Percentiles rank a stretch among this genome's conserved stretches.
Conservation (phyloP, 2,888 invertebrate genomes). For the Dasypogon diadema region DNA sequence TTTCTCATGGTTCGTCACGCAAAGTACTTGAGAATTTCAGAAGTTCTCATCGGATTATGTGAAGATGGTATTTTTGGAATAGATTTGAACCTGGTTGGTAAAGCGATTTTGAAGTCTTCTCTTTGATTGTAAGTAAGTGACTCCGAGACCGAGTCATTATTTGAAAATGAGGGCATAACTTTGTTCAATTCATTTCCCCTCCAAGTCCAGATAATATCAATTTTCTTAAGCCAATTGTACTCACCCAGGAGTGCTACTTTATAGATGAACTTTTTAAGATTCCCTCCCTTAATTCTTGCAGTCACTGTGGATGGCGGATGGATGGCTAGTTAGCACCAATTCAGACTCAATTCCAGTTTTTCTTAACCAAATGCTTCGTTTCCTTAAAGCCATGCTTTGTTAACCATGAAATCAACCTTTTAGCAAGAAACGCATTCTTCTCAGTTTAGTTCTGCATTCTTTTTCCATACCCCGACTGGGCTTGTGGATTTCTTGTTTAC, state of each 20-base stretch:
- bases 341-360: neutral
- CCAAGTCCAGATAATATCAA: no score
- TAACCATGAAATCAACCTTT: neutral
- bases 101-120: no score
- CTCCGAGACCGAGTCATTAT: neutral
- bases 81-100: no score
- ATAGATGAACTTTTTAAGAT: neutral
- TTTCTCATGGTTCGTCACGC: neutral
- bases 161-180: neutral
- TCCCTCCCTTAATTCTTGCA: neutral
- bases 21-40: neutral
- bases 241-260: neutral
- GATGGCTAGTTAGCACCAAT: no score
- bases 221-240: neutral
- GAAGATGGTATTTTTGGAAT: no score
- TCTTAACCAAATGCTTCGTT: slow-evolving; percentile 6
- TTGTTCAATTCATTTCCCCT: neutral
- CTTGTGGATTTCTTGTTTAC: neutral
- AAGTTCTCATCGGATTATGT: neutral
- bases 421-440: neutral
- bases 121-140: neutral
- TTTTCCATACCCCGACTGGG: neutral
- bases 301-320: neutral
- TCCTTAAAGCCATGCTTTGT: neutral
- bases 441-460: no score